These are phyloP conservation scores for Cebidichthys violaceus DNA, from an alignment of 2,113 vertebrate genomes.

Conservation along the genomic window DNA sequence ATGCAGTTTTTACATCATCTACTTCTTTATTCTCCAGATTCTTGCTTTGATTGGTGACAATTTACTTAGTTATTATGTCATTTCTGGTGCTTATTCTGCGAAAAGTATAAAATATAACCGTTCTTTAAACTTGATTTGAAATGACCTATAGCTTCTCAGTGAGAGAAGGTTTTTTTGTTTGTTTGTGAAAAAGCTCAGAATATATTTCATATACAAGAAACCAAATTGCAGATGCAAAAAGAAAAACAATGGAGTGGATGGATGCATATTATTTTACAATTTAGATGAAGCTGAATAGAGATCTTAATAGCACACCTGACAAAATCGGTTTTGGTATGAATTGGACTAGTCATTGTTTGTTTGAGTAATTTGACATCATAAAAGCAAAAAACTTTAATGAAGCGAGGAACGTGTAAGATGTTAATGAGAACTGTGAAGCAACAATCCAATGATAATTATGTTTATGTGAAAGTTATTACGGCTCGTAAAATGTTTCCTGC, in stretches of 20 bases:
- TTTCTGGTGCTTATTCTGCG: background rate
- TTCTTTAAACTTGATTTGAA: background rate
- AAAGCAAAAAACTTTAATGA: background rate
- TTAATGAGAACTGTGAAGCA: background rate
- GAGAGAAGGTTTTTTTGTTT: too few relatives aligned
- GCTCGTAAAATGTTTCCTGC: background rate
- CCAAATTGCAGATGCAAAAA: background rate
- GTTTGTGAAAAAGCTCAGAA: too few relatives aligned
- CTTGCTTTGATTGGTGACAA: background rate
- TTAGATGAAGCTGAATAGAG: background rate
- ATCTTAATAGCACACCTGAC: background rate
- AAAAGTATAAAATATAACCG: background rate
- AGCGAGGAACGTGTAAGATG: background rate
- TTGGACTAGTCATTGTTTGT: background rate
- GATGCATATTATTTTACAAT: background rate
- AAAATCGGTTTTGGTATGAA: background rate
- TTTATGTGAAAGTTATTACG: background rate
- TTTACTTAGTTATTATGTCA: background rate
- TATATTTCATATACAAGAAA: background rate
- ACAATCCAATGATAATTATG: background rate
- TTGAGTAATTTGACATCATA: background rate
- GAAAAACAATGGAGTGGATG: background rate
- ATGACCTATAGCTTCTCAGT: background rate
- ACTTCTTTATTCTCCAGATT: background rate
- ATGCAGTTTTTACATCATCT: background rate